phyloP scores from a whole-genome alignment of 2,113 vertebrate species.

The Connochaetes taurinus region DNA sequence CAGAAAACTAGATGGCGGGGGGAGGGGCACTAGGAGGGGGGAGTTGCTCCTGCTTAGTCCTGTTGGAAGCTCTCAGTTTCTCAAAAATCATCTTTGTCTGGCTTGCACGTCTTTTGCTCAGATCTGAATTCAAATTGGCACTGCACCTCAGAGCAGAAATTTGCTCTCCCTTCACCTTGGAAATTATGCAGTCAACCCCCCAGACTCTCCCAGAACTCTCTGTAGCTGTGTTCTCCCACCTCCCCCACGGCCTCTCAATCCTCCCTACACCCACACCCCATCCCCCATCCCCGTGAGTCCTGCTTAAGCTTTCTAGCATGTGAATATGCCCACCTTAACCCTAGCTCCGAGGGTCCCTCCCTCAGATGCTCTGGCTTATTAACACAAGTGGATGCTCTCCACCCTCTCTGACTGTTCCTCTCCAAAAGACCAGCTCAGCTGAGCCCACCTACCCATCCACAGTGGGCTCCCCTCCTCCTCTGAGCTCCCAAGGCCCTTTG shows the following conservation, averaged over 20 bases:
- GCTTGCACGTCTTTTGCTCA: not conserved
- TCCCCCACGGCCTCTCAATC: not conserved
- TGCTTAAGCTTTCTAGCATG: not conserved
- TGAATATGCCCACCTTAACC: not conserved
- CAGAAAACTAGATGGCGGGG: not conserved
- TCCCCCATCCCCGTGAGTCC: not conserved
- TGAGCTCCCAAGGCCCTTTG: not conserved
- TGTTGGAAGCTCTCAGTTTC: not conserved
- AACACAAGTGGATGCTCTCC: too few species aligned
- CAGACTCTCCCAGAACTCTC: not conserved
- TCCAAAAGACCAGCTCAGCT: not conserved
- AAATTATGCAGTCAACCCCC: not conserved
- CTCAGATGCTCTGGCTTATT: not conserved
- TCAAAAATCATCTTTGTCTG: not conserved
- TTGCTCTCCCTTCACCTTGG: not conserved
- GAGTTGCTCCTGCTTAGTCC: not conserved
- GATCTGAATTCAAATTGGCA: not conserved
- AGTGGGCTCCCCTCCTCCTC: not conserved
- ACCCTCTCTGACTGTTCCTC: not conserved
- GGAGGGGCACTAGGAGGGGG: accelerated
- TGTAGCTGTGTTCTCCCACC: not conserved
- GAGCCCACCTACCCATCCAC: not conserved
- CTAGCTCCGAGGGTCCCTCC: not conserved
- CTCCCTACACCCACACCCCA: not conserved
- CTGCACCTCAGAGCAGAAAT: not conserved